These are phyloP conservation scores for Typhlichthys eigenmanni DNA, from an alignment of 2,797 vertebrate genomes.

Conservation along the genomic window DNA sequence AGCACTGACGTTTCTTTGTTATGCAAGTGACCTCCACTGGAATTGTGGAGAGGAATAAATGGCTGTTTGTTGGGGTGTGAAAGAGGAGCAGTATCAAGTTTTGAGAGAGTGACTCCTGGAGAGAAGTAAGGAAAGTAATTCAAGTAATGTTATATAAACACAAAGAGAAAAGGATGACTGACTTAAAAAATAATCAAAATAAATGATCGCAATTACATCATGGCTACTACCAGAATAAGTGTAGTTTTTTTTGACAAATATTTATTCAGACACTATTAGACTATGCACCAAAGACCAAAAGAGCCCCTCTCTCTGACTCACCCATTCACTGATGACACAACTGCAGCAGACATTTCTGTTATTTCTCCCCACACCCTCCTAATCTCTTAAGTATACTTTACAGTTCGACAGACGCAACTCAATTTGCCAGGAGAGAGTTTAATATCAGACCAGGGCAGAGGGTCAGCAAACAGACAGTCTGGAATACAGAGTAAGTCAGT, in stretches of 20 bases:
- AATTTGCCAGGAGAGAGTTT: conserved; percentile 53
- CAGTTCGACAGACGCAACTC: conserved; percentile 47
- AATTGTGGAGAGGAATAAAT: conserved; percentile 59
- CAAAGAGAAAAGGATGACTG: conserved; percentile 35
- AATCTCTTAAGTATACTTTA: conserved; percentile 57
- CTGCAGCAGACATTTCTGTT: conserved; percentile 21
- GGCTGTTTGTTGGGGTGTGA: conserved; percentile 68
- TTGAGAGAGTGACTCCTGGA: conserved; percentile 32
- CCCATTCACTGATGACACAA: conserved; percentile 35
- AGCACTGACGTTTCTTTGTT: conserved; percentile 61
- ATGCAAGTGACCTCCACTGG: conserved; percentile 63
- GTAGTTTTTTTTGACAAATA: too few species aligned
- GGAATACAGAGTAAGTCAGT: conserved; percentile 1
- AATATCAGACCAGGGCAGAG: conserved; percentile 47
- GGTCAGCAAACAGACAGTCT: conserved; percentile 19
- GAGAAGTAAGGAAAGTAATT: conserved; percentile 43
- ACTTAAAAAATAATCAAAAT: conserved; percentile 24
- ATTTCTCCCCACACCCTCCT: conserved; percentile 28
- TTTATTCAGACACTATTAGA: too few species aligned
- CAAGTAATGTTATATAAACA: conserved; percentile 57
- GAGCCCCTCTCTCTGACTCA: conserved; percentile 4
- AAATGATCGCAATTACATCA: conserved; percentile 11
- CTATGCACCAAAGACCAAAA: conserved; percentile 4
- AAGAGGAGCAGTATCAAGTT: conserved; percentile 52
- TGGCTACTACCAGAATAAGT: too few species aligned